These are phyloP conservation scores for Bimastos eiseni DNA, from an alignment of 2,888 invertebrate genomes.

Conservation along the genomic window DNA sequence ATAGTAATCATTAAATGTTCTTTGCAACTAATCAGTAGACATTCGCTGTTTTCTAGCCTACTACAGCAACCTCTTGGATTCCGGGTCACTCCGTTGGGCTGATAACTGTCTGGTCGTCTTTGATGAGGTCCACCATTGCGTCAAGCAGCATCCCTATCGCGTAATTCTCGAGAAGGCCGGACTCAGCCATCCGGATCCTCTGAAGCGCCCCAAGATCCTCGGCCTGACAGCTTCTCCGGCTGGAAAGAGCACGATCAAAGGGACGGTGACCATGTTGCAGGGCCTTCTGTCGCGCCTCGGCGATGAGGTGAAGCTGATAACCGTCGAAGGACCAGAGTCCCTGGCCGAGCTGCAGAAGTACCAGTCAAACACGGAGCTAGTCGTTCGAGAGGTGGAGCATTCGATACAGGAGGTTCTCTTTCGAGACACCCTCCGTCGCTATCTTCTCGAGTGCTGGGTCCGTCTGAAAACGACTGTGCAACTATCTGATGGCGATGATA, in stretches of 20 bases:
- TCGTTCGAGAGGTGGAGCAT: conserved; percentile 35
- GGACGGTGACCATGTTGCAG: conserved; percentile 49
- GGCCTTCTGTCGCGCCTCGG: conserved; percentile 49
- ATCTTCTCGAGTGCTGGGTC: conserved; percentile 47
- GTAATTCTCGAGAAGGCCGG: conserved; percentile 48
- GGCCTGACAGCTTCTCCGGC: conserved; percentile 58
- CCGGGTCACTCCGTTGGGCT: conserved; percentile 48
- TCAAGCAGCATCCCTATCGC: conserved; percentile 54
- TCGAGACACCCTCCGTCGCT: conserved; percentile 44
- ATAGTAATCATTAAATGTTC: background rate
- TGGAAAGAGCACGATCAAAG: conserved; percentile 46
- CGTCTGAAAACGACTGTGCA: background rate
- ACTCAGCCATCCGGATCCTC: conserved; percentile 29
- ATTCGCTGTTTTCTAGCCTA: conserved; percentile 45
- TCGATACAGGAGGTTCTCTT: conserved; percentile 45
- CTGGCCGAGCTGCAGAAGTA: conserved; percentile 43
- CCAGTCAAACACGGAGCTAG: conserved; percentile 48
- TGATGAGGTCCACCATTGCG: conserved; percentile 58
- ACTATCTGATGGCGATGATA: background rate
- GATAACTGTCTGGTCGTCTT: conserved; percentile 53
- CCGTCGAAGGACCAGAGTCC: conserved; percentile 36
- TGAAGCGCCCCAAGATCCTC: conserved; percentile 48
- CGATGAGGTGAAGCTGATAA: conserved; percentile 46
- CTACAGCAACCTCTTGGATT: conserved; percentile 49
- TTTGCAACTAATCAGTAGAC: background rate